A percentile compares a stretch with the other conserved stretches of the same genome.
Conservation (phyloP, 2,888 invertebrate genomes). For the Rhagonycha fulva region DNA sequence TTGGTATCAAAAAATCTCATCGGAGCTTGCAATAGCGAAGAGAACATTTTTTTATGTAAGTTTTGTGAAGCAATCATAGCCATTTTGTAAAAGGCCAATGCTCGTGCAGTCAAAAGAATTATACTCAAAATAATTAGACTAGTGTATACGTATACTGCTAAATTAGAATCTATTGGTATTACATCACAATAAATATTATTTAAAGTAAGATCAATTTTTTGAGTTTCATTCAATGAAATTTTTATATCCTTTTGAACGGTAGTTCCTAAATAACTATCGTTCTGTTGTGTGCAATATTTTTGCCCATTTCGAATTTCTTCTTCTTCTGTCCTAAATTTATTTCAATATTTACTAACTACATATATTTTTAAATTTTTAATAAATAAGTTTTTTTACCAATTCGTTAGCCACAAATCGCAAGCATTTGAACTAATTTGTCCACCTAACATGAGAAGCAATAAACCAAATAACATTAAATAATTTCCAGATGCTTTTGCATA, state of each 20-base stretch:
- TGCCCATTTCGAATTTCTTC: constrained; percentile 3
- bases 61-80: constrained; percentile 77
- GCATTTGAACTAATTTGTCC: constrained; percentile 32
- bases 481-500: constrained; percentile 34
- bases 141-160: constrained; percentile 52
- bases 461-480: constrained; percentile 22
- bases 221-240: not conserved
- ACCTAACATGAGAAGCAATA: constrained; percentile 18
- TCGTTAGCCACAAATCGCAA: constrained; percentile 34
- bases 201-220: not conserved
- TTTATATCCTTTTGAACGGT: not conserved
- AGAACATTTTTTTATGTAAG: constrained; percentile 86
- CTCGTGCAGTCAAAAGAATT: constrained; percentile 60
- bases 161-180: not conserved
- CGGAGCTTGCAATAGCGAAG: constrained; percentile 72
- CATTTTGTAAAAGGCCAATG: constrained; percentile 63
- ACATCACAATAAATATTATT: not conserved
- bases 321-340: constrained; percentile 12
- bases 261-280: not conserved
- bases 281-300: not conserved
- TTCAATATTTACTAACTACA: not conserved
- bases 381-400: constrained; percentile 26
- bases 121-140: constrained; percentile 48
- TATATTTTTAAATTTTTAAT: not conserved
- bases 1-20: constrained; percentile 88